A percentile compares a stretch with the other conserved stretches of the same genome.
Evolutionary conservation across 1,140 invertebrate genomes (phyloP).

Genomic region (Leptopilina boulardi): DNA sequence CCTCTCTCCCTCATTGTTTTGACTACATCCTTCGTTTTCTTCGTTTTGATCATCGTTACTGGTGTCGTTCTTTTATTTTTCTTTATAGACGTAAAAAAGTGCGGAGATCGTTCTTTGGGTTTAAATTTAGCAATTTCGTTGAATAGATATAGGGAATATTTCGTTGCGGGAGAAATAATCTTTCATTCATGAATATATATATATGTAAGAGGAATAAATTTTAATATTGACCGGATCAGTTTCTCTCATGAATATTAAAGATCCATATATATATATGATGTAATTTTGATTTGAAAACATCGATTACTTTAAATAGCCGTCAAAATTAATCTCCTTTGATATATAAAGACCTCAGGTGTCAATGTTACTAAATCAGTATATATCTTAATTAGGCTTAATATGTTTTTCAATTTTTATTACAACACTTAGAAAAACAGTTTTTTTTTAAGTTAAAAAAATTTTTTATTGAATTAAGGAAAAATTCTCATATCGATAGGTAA

Average conservation of each 20-base stretch:
- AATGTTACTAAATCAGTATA: neutral
- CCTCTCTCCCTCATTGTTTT: neutral
- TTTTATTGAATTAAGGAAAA: too few relatives aligned
- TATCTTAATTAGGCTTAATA: neutral
- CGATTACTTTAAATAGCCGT: neutral
- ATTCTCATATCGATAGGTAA: too few relatives aligned
- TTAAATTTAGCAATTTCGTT: neutral
- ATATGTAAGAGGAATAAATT: neutral
- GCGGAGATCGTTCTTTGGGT: neutral
- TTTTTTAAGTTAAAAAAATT: too few relatives aligned
- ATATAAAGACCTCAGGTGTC: neutral
- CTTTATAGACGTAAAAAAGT: neutral
- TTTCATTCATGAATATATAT: constrained; percentile 13
- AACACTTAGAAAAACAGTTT: too few relatives aligned
- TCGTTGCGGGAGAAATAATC: constrained; percentile 1
- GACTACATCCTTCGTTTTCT: neutral
- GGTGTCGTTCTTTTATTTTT: neutral
- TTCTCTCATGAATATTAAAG: constrained; percentile 12
- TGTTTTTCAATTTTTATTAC: too few relatives aligned
- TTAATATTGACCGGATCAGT: neutral
- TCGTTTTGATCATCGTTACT: neutral
- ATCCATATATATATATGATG: constrained; percentile 1
- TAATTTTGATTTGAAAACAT: neutral
- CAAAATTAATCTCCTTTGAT: neutral
- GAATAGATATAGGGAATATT: neutral